Evolutionary conservation across 2,888 invertebrate species (phyloP).

Genomic region (Alentia gelatinosa): DNA sequence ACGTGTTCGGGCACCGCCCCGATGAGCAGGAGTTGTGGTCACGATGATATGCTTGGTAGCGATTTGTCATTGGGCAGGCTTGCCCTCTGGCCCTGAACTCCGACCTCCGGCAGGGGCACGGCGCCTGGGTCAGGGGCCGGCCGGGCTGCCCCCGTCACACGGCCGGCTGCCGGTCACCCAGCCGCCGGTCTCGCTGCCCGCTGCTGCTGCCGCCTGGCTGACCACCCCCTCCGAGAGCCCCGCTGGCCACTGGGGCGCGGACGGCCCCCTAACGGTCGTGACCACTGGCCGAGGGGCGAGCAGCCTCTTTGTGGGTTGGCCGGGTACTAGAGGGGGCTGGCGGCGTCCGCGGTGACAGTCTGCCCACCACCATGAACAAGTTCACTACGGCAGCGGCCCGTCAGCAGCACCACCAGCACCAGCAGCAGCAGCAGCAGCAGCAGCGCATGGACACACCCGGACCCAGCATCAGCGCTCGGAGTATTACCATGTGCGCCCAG

Average conservation of each 20-base stretch:
- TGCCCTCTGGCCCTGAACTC: slow-evolving; percentile 52
- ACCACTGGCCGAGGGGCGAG: slow-evolving; percentile 36
- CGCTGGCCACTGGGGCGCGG: slow-evolving; percentile 34
- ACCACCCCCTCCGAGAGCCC: slow-evolving; percentile 11
- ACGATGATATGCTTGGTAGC: slow-evolving; percentile 49
- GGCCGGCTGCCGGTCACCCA: slow-evolving; percentile 16
- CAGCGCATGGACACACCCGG: background rate
- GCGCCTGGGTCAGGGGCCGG: slow-evolving; percentile 45
- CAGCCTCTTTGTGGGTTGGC: slow-evolving; percentile 43
- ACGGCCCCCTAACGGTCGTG: slow-evolving; percentile 45
- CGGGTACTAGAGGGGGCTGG: slow-evolving; percentile 11
- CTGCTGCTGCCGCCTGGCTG: slow-evolving; percentile 25
- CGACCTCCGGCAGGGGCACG: slow-evolving; percentile 45
- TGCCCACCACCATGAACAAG: slow-evolving; percentile 38
- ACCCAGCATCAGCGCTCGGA: background rate
- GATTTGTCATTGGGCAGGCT: slow-evolving; percentile 36
- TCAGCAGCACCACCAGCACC: background rate
- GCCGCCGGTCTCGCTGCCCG: slow-evolving; percentile 5
- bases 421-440: background rate
- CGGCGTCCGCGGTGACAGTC: slow-evolving; percentile 34
- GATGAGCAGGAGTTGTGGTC: background rate
- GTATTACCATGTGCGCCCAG: slow-evolving; percentile 31
- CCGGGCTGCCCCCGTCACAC: slow-evolving; percentile 44
- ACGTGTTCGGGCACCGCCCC: background rate
- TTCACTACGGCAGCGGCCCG: slow-evolving; percentile 30